A percentile compares a stretch with the other conserved stretches of the same genome.
These are phyloP conservation scores for Poeciliopsis gracilis DNA, from an alignment of 2,797 vertebrate species.

Conservation along the genomic window DNA sequence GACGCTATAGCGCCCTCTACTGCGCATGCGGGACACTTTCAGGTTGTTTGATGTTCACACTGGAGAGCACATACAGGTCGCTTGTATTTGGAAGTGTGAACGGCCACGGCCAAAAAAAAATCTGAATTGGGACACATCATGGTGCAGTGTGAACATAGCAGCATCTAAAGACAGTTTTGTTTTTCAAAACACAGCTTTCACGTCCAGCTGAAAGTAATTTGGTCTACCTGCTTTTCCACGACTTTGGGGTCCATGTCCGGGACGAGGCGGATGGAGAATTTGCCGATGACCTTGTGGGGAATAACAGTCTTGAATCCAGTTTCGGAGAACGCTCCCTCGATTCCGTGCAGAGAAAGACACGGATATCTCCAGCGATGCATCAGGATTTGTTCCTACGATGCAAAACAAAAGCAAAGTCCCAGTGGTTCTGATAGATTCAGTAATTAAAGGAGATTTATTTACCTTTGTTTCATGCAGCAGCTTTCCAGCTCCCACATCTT, in stretches of 20 bases:
- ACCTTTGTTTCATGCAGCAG: constrained; percentile 90
- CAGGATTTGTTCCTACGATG: constrained; percentile 85
- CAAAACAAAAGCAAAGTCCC: neutral
- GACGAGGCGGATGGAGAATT: constrained; percentile 96
- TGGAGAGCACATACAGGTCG: too few species aligned
- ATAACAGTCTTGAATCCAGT: constrained; percentile 94
- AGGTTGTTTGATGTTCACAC: too few species aligned
- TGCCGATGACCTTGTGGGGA: constrained; percentile 93
- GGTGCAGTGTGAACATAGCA: too few species aligned
- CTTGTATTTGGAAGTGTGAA: too few species aligned
- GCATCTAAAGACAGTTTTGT: too few species aligned
- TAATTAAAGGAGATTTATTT: neutral
- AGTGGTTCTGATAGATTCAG: accelerated
- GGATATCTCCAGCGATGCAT: constrained; percentile 98
- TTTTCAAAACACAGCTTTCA: neutral
- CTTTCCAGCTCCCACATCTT: constrained; percentile 83
- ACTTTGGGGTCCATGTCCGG: constrained; percentile 93
- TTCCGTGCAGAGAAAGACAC: constrained; percentile 94
- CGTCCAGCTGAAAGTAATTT: neutral
- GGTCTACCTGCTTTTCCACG: constrained; percentile 86
- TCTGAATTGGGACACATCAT: too few species aligned
- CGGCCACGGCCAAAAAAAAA: too few species aligned
- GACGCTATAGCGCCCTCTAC: too few species aligned
- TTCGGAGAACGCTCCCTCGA: constrained; percentile 94
- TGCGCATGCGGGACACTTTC: too few species aligned